Base-by-base conservation (phyloP, 2,113 vertebrate genomes). In the Peromyscus polionotus region DNA sequence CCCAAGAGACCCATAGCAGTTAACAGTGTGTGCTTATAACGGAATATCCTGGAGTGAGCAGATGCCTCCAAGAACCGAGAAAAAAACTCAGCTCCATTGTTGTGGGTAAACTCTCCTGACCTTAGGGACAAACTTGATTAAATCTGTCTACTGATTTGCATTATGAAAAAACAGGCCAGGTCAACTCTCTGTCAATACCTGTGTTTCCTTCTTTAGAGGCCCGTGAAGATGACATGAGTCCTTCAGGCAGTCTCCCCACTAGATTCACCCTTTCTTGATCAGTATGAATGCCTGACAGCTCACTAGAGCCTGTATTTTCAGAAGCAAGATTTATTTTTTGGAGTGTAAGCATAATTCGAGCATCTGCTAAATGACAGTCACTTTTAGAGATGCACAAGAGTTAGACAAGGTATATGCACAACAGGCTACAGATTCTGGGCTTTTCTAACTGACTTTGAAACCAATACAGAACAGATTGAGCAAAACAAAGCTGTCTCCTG, bases 301-400 rank as follows among this genome's bases (percentile, higher is more conserved):
- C 61, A 36, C 16, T n/a, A 42, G 42, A 59, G 65, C 0, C 1
- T 14, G 5, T 19, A 19, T 16, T 68, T 26, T 12, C 31, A 4
- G 63, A 75, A 68, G 42, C 76, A 7, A 39, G 4, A 3, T 6
- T 10, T 89, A 20, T 68, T 95, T 39, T 75, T 76, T 45, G 67
- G n/a, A 10, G 7, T 2, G 0, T 0, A 59, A 70, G 16, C 7
- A 20, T 24, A 6, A 16, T 13, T 0, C 2, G 4, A 54, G 19
- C 4, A 22, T 61, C 26, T 79, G 4, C 19, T 26, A 16, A 42
- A 8, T 31, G 24, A 24, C 45, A 42, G 61, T 12, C 39, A 36
- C 4, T 3, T 65, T 45, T 6, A 59, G 2, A 20, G 67, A 33
- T 20, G 63, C 1, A 3, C 0, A 24, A 57, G 20, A 76, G 54